Base-by-base conservation (phyloP, 2,888 invertebrate genomes). In the Belgica antarctica region DNA sequence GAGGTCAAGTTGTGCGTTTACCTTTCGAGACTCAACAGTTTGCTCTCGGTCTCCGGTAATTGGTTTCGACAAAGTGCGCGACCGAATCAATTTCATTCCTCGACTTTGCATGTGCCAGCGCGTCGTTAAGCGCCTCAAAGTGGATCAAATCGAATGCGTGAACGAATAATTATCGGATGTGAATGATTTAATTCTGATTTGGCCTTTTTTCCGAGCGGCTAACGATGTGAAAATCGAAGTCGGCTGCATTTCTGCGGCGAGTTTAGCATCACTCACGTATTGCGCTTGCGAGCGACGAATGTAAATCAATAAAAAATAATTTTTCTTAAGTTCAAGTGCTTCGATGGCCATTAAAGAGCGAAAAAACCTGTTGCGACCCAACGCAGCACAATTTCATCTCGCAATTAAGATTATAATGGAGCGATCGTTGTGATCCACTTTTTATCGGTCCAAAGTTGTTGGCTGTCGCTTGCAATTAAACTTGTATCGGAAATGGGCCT, bases 401-500 rank as follows among this genome's bases (percentile, higher is more conserved):
- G 36, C 62, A 62, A 62, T 62, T 61, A 61, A 61, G 61, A 61
- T 61, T 28, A 61, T 12, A 27, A 27, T 61, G 27, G 52, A 52
- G 52, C 34, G 46, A 5, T 12, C 10, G 22, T 27, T 22, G 22
- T 61, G 27, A 61, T 61, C 27, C 61, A 61, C 61, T n/a, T 27
- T 27, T 27, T 27, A 61, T 61, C 28, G 22, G 19, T 24, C 12
- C 10, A 59, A 19, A 24, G 22, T 24, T 59, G 47, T 59, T 24
- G 22, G 22, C 27, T 61, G 61, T 27, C 61, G 25, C 27, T 28
- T 28, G 27, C 17, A 61, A 61, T 61, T 61, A 61, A 52, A 52
- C 12, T 52, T 22, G 22, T 22, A 52, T 52, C 17, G 22, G 17
- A 22, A 17, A 52, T 22, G 52, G 22, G 52, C 22, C 8, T 22